A percentile compares a stretch with the other conserved stretches of the same genome.
These are phyloP conservation scores for Drosophila bipectinata DNA, from an alignment of 1,140 invertebrate species.

Conservation along the genomic window DNA sequence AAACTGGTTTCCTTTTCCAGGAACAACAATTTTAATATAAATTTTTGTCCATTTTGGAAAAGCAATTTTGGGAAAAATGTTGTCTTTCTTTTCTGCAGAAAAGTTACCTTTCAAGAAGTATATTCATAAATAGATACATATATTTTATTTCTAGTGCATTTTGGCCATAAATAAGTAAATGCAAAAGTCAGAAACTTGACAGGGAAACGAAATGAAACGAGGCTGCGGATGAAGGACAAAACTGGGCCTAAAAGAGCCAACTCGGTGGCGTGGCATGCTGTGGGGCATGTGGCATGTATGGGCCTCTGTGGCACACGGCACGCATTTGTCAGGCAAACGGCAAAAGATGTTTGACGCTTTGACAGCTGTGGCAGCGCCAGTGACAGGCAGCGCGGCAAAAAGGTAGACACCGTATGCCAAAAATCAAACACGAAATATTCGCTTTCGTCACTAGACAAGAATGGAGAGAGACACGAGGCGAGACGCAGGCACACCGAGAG, in stretches of 20 bases:
- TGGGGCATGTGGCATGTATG: not conserved
- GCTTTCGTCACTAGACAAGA: constrained; percentile 38
- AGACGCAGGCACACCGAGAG: too few relatives aligned
- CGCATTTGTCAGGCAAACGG: constrained; percentile 70
- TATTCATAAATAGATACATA: too few relatives aligned
- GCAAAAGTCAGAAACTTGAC: constrained; percentile 71
- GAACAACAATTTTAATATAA: too few relatives aligned
- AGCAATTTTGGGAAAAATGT: too few relatives aligned
- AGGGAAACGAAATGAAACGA: constrained; percentile 29
- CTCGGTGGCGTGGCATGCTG: too few relatives aligned
- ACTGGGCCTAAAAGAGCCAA: not conserved
- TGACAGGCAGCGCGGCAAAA: constrained; percentile 27
- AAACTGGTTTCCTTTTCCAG: too few relatives aligned
- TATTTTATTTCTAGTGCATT: constrained; percentile 19
- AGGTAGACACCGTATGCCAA: constrained; percentile 36
- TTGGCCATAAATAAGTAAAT: constrained; percentile 74
- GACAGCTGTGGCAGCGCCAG: constrained; percentile 65
- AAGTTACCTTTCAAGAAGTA: too few relatives aligned
- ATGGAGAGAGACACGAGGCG: too few relatives aligned
- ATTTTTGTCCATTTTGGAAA: too few relatives aligned
- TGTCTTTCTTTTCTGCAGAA: too few relatives aligned
- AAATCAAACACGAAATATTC: constrained; percentile 60
- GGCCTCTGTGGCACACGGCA: constrained; percentile 5
- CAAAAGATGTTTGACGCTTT: constrained; percentile 74
- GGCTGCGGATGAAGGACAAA: constrained; percentile 39